phyloP scores from a whole-genome alignment of 2,113 vertebrate species.

The Girardinichthys multiradiatus region DNA sequence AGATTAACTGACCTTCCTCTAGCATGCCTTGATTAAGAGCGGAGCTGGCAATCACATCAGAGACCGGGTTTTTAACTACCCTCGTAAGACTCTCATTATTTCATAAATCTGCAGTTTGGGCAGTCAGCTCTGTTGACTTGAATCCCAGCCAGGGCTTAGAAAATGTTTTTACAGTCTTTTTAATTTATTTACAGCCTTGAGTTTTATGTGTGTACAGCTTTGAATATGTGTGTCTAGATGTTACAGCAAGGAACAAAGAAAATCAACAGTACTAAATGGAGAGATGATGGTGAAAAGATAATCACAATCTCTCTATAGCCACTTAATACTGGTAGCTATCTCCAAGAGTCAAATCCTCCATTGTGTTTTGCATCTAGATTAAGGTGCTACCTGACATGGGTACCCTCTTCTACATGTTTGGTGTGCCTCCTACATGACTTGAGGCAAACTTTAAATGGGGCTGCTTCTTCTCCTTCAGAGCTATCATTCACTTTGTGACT shows the following conservation, averaged over 20 bases:
- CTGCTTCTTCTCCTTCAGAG: too few relatives aligned
- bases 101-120: constrained; percentile 66
- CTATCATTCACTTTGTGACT: too few relatives aligned
- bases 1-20: constrained; percentile 51
- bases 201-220: constrained; percentile 29
- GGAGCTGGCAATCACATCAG: constrained; percentile 60
- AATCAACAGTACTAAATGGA: neutral
- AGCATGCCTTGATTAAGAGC: constrained; percentile 44
- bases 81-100: constrained; percentile 69
- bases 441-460: too few relatives aligned
- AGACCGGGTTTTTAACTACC: constrained; percentile 49
- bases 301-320: neutral
- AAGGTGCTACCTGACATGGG: too few relatives aligned
- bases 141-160: constrained; percentile 33
- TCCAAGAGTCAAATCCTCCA: too few relatives aligned
- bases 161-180: constrained; percentile 58
- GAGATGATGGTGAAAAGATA: neutral
- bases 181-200: constrained; percentile 61
- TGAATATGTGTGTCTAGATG: neutral
- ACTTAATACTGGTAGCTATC: neutral
- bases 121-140: constrained; percentile 60
- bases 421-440: too few relatives aligned
- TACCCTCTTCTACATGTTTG: too few relatives aligned
- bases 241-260: neutral
- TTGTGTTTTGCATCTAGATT: too few relatives aligned